phyloP scores from a whole-genome alignment of 1,140 invertebrate species.

The Sycobia sp. region DNA sequence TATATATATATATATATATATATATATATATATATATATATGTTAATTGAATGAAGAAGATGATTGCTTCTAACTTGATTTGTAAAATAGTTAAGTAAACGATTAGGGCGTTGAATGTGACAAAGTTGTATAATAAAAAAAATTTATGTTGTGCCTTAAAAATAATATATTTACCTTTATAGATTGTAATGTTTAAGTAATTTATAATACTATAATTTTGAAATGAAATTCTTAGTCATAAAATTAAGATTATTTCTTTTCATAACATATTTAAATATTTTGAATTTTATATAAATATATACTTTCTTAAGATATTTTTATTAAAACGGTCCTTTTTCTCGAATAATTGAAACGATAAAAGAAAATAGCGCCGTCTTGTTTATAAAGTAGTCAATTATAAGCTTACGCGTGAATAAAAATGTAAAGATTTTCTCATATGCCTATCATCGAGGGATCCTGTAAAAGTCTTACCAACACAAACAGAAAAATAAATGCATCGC shows the following conservation, averaged over 20 bases:
- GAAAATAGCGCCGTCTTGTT: conserved; percentile 2
- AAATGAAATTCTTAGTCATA: conserved; percentile 33
- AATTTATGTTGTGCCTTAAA: conserved; percentile 37
- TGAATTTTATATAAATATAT: conserved; percentile 6
- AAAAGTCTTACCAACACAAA: background rate
- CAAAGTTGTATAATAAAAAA: conserved; percentile 33
- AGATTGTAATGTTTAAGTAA: conserved; percentile 30
- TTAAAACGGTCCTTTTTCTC: conserved; percentile 16
- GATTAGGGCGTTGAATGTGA: conserved; percentile 27
- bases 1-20: no score
- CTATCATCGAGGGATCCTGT: no score
- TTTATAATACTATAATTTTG: conserved; percentile 33
- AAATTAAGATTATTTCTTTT: conserved; percentile 28
- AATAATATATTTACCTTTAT: conserved; percentile 34
- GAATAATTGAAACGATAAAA: conserved; percentile 7
- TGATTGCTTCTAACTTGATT: conserved; percentile 33
- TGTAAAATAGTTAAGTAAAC: conserved; percentile 35
- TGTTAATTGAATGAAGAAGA: background rate
- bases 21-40: no score
- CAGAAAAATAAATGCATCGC: conserved; percentile 16
- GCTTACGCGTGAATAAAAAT: conserved; percentile 12
- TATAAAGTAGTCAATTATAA: conserved; percentile 22
- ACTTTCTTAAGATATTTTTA: conserved; percentile 12
- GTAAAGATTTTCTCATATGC: conserved; percentile 14
- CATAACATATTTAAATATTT: conserved; percentile 17